These are phyloP conservation scores for Andrena haemorrhoa DNA, from an alignment of 2,888 invertebrate genomes.

Conservation along the genomic window DNA sequence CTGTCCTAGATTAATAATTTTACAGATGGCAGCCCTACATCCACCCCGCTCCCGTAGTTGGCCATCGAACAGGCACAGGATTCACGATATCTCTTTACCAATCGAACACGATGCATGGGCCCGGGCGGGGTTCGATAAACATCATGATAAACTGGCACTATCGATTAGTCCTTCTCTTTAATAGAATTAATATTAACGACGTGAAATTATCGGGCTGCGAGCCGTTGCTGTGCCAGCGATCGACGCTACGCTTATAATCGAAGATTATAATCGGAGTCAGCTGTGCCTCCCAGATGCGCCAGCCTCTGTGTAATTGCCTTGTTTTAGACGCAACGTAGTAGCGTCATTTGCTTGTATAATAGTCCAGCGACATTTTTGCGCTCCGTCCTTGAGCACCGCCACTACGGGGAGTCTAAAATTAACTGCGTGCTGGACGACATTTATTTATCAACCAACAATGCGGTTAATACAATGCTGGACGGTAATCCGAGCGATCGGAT, in stretches of 20 bases:
- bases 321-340: constrained; percentile 37
- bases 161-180: constrained; percentile 14
- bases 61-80: not conserved
- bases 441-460: constrained; percentile 28
- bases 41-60: not conserved
- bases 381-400: constrained; percentile 9
- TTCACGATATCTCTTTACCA: not conserved
- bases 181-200: constrained; percentile 46
- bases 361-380: constrained; percentile 23
- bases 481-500: not conserved
- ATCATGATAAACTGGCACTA: constrained; percentile 15
- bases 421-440: constrained; percentile 8
- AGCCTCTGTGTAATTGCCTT: constrained; percentile 15
- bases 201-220: constrained; percentile 36
- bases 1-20: too few species aligned
- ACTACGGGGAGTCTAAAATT: constrained; percentile 31
- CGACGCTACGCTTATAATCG: constrained; percentile 32
- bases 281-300: constrained; percentile 16
- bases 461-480: constrained; percentile 10
- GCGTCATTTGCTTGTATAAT: constrained; percentile 43
- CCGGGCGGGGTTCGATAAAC: not conserved
- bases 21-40: too few species aligned
- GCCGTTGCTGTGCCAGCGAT: constrained; percentile 17
- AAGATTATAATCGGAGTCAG: constrained; percentile 28
- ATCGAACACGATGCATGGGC: not conserved